A percentile compares a stretch with the other conserved stretches of the same genome.
Evolutionary conservation across 2,888 invertebrate genomes (phyloP).

Genomic region (Rhagonycha fulva): DNA sequence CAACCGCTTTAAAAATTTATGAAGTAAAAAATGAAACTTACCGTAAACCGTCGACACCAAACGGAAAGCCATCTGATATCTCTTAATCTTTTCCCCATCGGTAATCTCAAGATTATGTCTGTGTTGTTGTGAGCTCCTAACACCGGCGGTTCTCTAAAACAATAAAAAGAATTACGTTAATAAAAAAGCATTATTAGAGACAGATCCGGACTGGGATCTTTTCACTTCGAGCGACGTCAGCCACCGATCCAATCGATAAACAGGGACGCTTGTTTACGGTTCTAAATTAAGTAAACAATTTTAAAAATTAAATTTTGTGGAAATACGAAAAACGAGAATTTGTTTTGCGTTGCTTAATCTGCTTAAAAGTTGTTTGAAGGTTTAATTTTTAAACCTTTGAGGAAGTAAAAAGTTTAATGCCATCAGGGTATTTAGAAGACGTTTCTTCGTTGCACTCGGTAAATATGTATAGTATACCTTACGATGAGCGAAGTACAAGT

Average conservation of each 20-base stretch:
- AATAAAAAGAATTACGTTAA: constrained; percentile 22
- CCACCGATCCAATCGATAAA: not conserved
- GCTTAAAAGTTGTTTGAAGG: not conserved
- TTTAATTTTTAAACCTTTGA: not conserved
- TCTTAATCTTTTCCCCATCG: constrained; percentile 79
- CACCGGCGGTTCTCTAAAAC: constrained; percentile 79
- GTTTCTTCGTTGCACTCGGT: constrained; percentile 17
- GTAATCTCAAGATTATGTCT: constrained; percentile 82
- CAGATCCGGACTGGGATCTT: not conserved
- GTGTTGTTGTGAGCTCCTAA: constrained; percentile 74
- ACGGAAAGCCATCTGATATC: constrained; percentile 92
- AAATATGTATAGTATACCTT: constrained; percentile 26
- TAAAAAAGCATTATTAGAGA: not conserved
- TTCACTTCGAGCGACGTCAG: not conserved
- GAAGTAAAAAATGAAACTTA: constrained; percentile 57
- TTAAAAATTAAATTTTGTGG: not conserved
- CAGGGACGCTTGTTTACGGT: not conserved
- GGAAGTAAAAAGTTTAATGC: constrained; percentile 21
- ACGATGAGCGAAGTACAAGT: constrained; percentile 22
- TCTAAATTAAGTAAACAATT: not conserved
- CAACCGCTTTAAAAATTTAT: no score
- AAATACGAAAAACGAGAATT: not conserved
- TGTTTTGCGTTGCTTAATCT: not conserved
- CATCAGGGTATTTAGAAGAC: constrained; percentile 19
- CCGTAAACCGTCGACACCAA: constrained; percentile 90